Conservation (phyloP, 2,888 invertebrate genomes). For the Plebejus melissa region DNA sequence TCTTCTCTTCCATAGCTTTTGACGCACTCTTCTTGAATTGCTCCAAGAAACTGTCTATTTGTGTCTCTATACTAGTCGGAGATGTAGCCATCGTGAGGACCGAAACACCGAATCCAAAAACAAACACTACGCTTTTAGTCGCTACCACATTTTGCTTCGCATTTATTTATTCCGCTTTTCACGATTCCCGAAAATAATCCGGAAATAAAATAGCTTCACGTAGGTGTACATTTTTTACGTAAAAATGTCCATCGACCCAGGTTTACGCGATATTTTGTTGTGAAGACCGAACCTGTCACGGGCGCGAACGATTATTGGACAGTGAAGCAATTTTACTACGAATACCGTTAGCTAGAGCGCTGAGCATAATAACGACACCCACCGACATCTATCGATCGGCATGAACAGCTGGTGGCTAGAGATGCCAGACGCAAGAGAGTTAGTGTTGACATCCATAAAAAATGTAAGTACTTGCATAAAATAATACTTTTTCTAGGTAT, state of each 20-base stretch:
- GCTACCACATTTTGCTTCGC: slow-evolving; percentile 53
- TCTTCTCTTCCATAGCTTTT: slow-evolving; percentile 84
- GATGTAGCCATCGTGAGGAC: slow-evolving; percentile 81
- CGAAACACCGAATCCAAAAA: slow-evolving; percentile 65
- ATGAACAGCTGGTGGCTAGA: slow-evolving; percentile 60
- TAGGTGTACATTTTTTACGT: slow-evolving; percentile 49
- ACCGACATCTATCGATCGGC: slow-evolving; percentile 77
- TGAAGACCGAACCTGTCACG: slow-evolving; percentile 59
- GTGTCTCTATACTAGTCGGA: slow-evolving; percentile 86
- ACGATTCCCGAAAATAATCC: slow-evolving; percentile 17
- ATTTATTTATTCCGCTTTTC: slow-evolving; percentile 26
- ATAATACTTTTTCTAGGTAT: neutral
- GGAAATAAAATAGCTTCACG: slow-evolving; percentile 40
- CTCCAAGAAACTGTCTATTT: slow-evolving; percentile 91
- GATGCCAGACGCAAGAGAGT: slow-evolving; percentile 50
- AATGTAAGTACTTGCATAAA: neutral
- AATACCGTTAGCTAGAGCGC: slow-evolving; percentile 69
- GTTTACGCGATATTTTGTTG: slow-evolving; percentile 54
- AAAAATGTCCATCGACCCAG: slow-evolving; percentile 59
- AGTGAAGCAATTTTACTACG: slow-evolving; percentile 67
- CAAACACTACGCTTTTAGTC: slow-evolving; percentile 64
- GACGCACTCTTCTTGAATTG: slow-evolving; percentile 89
- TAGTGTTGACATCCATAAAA: neutral
- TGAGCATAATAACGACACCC: slow-evolving; percentile 74
- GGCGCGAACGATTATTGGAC: slow-evolving; percentile 56